These are phyloP conservation scores for Phrynosoma platyrhinos DNA, from an alignment of 2,113 vertebrate genomes.

Conservation along the genomic window DNA sequence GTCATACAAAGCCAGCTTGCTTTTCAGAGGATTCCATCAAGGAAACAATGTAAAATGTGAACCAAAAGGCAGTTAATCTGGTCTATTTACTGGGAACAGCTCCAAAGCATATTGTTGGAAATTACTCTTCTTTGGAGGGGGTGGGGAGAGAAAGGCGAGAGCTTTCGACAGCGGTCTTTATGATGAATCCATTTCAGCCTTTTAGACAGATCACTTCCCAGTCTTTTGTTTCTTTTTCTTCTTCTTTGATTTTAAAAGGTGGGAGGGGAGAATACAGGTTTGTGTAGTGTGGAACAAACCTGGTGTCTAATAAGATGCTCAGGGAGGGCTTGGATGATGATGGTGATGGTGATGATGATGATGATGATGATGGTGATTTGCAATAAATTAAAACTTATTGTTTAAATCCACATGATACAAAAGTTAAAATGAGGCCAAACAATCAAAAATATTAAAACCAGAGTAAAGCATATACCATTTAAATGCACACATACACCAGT, in stretches of 20 bases:
- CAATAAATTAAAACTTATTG: no score
- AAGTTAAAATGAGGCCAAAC: no score
- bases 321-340: not conserved
- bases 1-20: conserved; percentile 62
- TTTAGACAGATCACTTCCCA: conserved; percentile 64
- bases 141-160: conserved; percentile 24
- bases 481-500: no score
- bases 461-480: no score
- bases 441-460: no score
- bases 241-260: not conserved
- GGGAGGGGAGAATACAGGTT: not conserved
- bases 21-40: conserved; percentile 72
- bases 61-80: conserved; percentile 72
- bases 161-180: conserved; percentile 47
- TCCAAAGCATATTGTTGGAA: conserved; percentile 72
- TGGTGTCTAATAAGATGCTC: conserved; percentile 36
- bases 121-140: conserved; percentile 29
- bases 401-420: no score
- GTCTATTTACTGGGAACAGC: conserved; percentile 69
- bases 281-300: conserved; percentile 31
- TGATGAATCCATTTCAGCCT: conserved; percentile 56
- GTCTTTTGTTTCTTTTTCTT: not conserved
- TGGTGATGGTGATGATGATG: no score
- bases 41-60: conserved; percentile 68
- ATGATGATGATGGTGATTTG: no score